A percentile compares a stretch with the other conserved stretches of the same genome.
Conservation (phyloP, 2,888 invertebrate genomes). For the Pristionchus maxplancki region DNA sequence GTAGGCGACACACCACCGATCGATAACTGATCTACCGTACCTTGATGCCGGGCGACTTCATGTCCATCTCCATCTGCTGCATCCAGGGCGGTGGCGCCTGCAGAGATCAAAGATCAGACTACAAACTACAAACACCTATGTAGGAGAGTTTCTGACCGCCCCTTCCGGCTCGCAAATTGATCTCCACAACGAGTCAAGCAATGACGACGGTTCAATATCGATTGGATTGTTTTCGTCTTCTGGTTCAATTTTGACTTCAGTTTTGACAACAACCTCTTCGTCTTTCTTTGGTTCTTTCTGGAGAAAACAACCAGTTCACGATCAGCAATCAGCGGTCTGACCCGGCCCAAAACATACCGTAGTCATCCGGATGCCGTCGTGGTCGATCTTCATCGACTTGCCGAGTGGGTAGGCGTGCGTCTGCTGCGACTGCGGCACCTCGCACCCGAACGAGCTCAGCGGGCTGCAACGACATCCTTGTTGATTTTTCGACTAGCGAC, state of each 20-base stretch:
- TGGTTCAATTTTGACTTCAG: background rate
- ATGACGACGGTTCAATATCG: background rate
- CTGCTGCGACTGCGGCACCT: constrained; percentile 16
- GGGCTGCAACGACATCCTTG: background rate
- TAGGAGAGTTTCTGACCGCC: background rate
- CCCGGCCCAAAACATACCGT: constrained; percentile 35
- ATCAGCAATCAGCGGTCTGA: too few species aligned
- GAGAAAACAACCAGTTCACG: background rate
- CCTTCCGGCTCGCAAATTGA: background rate
- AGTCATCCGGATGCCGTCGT: constrained; percentile 57
- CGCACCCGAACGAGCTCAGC: background rate
- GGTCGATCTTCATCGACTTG: constrained; percentile 63
- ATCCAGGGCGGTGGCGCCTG: constrained; percentile 47
- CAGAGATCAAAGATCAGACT: constrained; percentile 33
- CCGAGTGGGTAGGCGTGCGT: constrained; percentile 57
- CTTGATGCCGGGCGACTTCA: constrained; percentile 51
- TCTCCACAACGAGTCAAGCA: background rate
- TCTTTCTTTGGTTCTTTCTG: background rate
- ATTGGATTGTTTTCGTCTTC: background rate
- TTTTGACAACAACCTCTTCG: background rate
- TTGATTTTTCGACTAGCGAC: background rate
- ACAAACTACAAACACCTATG: background rate
- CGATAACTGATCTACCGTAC: constrained; percentile 32
- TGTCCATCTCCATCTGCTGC: constrained; percentile 44
- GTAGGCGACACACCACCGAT: constrained; percentile 12